Base-by-base conservation (phyloP, 2,888 invertebrate species). In the Helicoverpa assulta region DNA sequence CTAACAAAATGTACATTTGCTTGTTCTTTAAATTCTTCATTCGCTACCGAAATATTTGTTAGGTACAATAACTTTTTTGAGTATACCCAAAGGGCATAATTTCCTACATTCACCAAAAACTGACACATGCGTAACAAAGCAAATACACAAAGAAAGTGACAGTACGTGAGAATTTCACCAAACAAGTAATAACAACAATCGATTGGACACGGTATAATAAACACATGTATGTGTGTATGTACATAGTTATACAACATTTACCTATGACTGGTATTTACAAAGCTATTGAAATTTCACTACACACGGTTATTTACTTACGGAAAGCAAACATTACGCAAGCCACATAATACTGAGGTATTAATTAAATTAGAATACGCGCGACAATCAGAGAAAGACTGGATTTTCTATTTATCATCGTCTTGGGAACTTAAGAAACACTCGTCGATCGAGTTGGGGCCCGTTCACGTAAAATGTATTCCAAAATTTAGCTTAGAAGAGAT, bases 361-460 rank as follows among this genome's bases (percentile, higher is more conserved):
- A 85, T 84, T 70, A 67, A 79, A 85, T 88, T 86, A 84, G 85
- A 82, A 80, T 81, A 75, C 66, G 61, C 29, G 65, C 78, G 83
- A 80, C 80, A 88, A 88, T 78, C 82, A 86, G 85, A 78, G 85
- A 87, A 87, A 86, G 81, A 88, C 29, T 54, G 19, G 18, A 70
- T 76, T 75, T 66, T 78, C 76, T 76, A 76, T 80, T 82, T 84
- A 82, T 79, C 76, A 68, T 76, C 58, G 66, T 77, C 81, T 81
- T 86, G 88, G 70, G 88, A 88, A 83, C 73, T 86, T 88, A 78
- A 18, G 19, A n/a, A 70, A 78, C 19, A 12, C 1, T 33, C 37
- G 14, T n/a, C 37, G 16, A 37, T 40, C 8, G n/a, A 26, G 7
- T 21, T 21, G 43, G 5, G 10, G n/a, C 6, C 12, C 10, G 10